A percentile compares a stretch with the other conserved stretches of the same genome.
Conservation (phyloP, 2,888 invertebrate species). For the Biston stratarius region DNA sequence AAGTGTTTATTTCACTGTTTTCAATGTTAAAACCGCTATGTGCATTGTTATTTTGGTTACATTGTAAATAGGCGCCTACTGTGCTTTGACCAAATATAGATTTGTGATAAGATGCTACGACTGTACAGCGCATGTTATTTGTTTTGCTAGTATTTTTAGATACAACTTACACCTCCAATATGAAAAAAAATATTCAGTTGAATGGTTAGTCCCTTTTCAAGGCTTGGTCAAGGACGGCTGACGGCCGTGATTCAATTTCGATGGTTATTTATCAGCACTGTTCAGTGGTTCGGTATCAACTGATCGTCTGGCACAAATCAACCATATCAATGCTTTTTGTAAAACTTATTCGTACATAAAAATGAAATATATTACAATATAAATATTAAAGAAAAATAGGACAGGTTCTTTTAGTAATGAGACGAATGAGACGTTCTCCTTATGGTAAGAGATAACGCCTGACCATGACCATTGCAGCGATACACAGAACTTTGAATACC, state of each 20-base stretch:
- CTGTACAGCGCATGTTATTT: background rate
- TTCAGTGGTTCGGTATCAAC: constrained; percentile 17
- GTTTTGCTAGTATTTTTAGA: background rate
- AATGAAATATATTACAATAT: background rate
- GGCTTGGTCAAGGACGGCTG: constrained; percentile 14
- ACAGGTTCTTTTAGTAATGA: no score
- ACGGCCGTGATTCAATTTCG: constrained; percentile 48
- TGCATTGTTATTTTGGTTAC: no score
- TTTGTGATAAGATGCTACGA: no score
- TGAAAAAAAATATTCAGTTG: constrained; percentile 18
- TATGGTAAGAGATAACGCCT: no score
- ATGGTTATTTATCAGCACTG: constrained; percentile 33
- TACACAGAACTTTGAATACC: no score
- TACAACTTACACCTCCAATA: constrained; percentile 4
- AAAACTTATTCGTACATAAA: background rate
- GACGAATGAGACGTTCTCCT: no score
- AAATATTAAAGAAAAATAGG: no score
- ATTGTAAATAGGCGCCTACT: no score
- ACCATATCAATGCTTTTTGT: background rate
- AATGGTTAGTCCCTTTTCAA: constrained; percentile 30
- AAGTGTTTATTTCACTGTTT: no score
- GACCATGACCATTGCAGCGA: no score
- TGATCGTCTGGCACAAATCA: constrained; percentile 3
- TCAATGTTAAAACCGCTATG: no score
- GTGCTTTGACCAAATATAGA: no score